Evolutionary conservation across 2,113 vertebrate genomes (phyloP).

Genomic region (Pachypanchax playfairii): DNA sequence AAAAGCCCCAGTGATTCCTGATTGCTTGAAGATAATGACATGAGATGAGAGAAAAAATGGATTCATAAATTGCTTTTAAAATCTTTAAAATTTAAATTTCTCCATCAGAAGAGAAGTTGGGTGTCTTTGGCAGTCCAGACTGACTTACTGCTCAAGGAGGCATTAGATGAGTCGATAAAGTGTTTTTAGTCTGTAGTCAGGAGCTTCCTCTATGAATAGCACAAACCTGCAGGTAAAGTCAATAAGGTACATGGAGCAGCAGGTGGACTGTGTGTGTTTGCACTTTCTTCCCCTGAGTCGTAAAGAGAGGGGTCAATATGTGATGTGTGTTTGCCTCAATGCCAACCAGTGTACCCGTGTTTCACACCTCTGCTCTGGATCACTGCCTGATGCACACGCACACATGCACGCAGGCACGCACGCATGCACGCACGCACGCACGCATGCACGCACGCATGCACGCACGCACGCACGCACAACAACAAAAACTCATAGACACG

Average conservation of each 20-base stretch:
- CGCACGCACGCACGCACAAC: constrained; percentile 2
- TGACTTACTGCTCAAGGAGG: neutral
- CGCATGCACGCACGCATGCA: constrained; percentile 13
- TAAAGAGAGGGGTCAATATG: constrained; percentile 18
- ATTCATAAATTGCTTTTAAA: too few relatives aligned
- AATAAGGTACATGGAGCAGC: constrained; percentile 31
- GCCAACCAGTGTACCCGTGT: constrained; percentile 24
- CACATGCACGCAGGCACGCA: too few relatives aligned
- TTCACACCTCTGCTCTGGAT: constrained; percentile 33
- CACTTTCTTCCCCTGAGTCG: constrained; percentile 21
- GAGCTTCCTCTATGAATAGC: constrained; percentile 6
- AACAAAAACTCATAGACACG: too few relatives aligned
- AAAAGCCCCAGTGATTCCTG: neutral
- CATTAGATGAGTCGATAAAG: neutral
- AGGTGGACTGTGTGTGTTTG: constrained; percentile 7
- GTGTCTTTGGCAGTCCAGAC: neutral
- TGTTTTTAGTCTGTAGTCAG: neutral
- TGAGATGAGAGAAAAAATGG: neutral
- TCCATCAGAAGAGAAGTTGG: neutral
- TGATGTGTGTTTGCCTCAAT: constrained; percentile 7
- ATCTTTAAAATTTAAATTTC: neutral
- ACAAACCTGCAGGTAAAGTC: constrained; percentile 24
- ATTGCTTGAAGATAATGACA: neutral
- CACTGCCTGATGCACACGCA: constrained; percentile 16
- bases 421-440: constrained; percentile 17